These are phyloP conservation scores for Anoplius nigerrimus DNA, from an alignment of 2,888 invertebrate genomes.

Conservation along the genomic window DNA sequence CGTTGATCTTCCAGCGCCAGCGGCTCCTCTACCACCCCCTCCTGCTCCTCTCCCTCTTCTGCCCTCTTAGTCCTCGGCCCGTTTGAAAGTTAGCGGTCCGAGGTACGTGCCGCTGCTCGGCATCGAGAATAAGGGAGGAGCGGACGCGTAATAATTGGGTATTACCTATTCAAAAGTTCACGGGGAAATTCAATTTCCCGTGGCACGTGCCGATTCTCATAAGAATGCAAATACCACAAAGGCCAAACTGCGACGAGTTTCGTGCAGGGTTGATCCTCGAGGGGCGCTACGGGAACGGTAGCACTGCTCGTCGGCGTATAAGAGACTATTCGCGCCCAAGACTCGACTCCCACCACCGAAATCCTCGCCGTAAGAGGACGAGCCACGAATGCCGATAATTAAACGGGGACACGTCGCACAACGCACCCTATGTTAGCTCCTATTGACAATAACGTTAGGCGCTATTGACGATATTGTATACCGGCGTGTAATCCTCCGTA, in stretches of 20 bases:
- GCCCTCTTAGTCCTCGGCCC: constrained; percentile 6
- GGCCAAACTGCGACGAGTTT: constrained; percentile 20
- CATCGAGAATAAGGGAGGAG: constrained; percentile 3
- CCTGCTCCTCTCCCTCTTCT: constrained; percentile 3
- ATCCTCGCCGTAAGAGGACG: neutral
- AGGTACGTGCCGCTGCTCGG: neutral
- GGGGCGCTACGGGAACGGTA: neutral
- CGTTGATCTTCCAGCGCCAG: constrained; percentile 50
- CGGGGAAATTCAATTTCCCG: constrained; percentile 51
- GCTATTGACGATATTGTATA: too few relatives aligned
- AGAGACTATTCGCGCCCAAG: too few relatives aligned
- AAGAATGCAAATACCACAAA: constrained; percentile 47
- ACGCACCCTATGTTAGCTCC: neutral
- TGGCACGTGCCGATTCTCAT: constrained; percentile 39
- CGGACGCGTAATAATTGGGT: constrained; percentile 49
- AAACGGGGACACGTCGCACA: constrained; percentile 7
- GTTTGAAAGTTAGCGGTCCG: constrained; percentile 25
- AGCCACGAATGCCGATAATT: constrained; percentile 11
- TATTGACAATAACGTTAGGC: too few relatives aligned
- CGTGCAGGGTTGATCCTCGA: constrained; percentile 2
- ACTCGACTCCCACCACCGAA: too few relatives aligned
- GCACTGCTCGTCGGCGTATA: neutral
- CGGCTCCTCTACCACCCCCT: neutral
- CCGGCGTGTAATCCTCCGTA: too few relatives aligned
- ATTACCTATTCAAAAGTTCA: constrained; percentile 54